A percentile compares a stretch with the other conserved stretches of the same genome.
Evolutionary conservation across 2,888 invertebrate species (phyloP).

Genomic region (Tinea trinotella): DNA sequence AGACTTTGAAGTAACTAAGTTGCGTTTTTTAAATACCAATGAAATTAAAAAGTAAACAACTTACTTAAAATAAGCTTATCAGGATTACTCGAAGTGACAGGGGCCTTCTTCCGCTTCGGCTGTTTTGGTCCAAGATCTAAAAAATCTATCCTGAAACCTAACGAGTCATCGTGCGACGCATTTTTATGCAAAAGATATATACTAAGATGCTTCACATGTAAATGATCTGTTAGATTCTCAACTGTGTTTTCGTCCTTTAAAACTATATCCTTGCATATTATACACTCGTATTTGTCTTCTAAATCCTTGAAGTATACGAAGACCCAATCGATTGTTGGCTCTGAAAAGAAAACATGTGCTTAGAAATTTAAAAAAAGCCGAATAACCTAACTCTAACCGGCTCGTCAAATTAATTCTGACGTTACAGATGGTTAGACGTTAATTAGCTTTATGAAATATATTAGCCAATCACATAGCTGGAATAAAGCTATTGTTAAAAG

Average conservation of each 20-base stretch:
- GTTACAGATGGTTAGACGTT: too few species aligned
- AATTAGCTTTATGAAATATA: too few species aligned
- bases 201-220: conserved; percentile 24
- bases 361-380: too few species aligned
- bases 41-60: too few species aligned
- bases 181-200: conserved; percentile 52
- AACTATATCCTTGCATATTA: neutral
- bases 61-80: neutral
- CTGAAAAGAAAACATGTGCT: neutral
- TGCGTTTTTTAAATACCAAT: too few species aligned
- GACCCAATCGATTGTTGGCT: neutral
- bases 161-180: conserved; percentile 37
- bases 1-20: too few species aligned
- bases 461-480: too few species aligned
- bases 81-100: conserved; percentile 1
- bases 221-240: neutral
- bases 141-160: conserved; percentile 59
- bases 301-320: neutral
- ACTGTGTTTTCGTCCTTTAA: neutral
- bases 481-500: too few species aligned
- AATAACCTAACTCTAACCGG: too few species aligned
- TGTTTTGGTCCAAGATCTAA: conserved; percentile 25
- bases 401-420: too few species aligned
- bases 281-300: conserved; percentile 1
- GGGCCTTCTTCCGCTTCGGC: neutral